Conservation (phyloP, 2,113 vertebrate species). For the Acanthochromis polyacanthus region DNA sequence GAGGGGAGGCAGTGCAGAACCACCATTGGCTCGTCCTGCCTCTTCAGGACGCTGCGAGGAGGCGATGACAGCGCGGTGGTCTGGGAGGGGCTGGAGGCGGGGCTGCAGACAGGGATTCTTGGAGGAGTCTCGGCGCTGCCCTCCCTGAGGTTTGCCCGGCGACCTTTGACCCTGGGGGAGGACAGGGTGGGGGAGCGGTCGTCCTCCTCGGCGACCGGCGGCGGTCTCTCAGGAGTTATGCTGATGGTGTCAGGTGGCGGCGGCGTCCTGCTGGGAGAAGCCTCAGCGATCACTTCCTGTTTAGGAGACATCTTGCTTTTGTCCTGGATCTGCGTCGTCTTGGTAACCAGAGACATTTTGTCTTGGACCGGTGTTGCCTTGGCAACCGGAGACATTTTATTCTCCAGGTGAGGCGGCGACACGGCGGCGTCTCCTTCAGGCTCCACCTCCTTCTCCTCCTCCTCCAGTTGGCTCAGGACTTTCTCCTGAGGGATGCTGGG, state of each 20-base stretch:
- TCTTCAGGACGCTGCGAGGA: slow-evolving; percentile 60
- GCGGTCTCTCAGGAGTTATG: slow-evolving; percentile 33
- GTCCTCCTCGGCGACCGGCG: slow-evolving; percentile 75
- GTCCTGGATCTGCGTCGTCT: neutral
- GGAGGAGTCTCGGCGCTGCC: slow-evolving; percentile 79
- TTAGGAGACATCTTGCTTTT: slow-evolving; percentile 23
- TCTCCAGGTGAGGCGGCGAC: slow-evolving; percentile 12
- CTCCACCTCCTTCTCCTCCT: slow-evolving; percentile 61
- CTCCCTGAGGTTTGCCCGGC: slow-evolving; percentile 88
- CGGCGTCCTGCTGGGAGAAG: slow-evolving; percentile 13
- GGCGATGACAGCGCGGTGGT: slow-evolving; percentile 47
- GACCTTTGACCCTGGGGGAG: slow-evolving; percentile 90
- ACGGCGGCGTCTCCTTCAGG: slow-evolving; percentile 5
- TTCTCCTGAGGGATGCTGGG: slow-evolving; percentile 82
- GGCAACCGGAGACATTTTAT: neutral
- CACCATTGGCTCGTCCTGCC: slow-evolving; percentile 80
- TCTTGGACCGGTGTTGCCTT: neutral
- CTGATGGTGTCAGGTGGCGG: neutral
- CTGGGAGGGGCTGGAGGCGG: slow-evolving; percentile 56
- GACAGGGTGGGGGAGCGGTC: slow-evolving; percentile 62
- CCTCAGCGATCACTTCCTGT: slow-evolving; percentile 21
- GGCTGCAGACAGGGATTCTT: slow-evolving; percentile 61
- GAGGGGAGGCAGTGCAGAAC: slow-evolving; percentile 71
- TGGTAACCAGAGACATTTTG: neutral
- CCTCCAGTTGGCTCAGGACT: slow-evolving; percentile 51